These are phyloP conservation scores for Lathamus discolor DNA, from an alignment of 2,113 vertebrate genomes.

Conservation along the genomic window DNA sequence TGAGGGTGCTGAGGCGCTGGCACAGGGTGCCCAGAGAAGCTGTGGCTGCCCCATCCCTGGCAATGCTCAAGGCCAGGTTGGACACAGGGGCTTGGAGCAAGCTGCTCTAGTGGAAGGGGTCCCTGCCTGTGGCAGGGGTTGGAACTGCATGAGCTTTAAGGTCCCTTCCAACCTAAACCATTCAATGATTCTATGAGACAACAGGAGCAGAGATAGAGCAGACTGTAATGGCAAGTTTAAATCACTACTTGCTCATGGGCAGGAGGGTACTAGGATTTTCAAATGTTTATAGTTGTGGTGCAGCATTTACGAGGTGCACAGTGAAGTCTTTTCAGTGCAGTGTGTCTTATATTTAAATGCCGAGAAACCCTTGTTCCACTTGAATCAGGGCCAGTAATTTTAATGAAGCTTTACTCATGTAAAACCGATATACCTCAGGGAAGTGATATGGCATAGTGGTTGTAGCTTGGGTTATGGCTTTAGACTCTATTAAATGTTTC, in stretches of 20 bases:
- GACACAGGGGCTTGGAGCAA: neutral
- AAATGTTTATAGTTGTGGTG: neutral
- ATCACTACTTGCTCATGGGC: neutral
- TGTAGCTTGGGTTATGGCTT: neutral
- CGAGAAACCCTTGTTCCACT: neutral
- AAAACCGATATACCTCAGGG: neutral
- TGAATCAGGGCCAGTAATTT: neutral
- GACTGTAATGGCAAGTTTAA: neutral
- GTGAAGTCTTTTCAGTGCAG: rapidly evolving
- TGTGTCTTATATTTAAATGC: neutral
- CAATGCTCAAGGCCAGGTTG: neutral
- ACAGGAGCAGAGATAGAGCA: neutral
- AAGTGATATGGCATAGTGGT: neutral
- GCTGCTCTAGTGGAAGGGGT: neutral
- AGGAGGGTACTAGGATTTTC: neutral
- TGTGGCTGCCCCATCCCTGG: neutral
- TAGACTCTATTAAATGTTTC: neutral
- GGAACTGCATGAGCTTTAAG: neutral
- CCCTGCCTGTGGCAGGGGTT: neutral
- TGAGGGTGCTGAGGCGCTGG: neutral
- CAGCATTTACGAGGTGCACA: neutral
- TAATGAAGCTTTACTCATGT: neutral
- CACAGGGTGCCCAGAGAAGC: neutral
- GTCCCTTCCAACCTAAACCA: neutral
- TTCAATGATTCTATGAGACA: neutral